Conservation (phyloP, 2,888 invertebrate genomes). For the Saturnia pavonia region DNA sequence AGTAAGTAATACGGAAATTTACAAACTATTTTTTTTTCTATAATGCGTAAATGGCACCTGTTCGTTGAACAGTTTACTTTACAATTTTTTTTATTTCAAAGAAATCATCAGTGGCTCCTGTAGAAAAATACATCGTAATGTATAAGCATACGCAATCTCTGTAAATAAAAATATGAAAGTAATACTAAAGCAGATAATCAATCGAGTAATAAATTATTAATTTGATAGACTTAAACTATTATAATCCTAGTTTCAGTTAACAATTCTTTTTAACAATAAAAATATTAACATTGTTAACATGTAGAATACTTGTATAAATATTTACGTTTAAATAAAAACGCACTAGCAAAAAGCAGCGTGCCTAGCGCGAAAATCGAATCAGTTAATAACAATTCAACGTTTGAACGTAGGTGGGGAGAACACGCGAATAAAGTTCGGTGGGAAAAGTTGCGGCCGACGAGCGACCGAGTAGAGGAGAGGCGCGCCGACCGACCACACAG, state of each 20-base stretch:
- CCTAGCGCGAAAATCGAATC: slow-evolving; percentile 35
- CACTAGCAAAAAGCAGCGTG: slow-evolving; percentile 18
- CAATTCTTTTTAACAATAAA: not conserved
- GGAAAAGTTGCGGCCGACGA: slow-evolving; percentile 52
- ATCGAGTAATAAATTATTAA: too few species aligned
- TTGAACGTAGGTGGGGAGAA: slow-evolving; percentile 21
- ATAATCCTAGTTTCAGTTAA: not conserved
- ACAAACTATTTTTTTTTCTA: not conserved
- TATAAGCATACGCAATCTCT: too few species aligned
- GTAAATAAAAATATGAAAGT: not conserved
- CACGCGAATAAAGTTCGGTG: slow-evolving; percentile 45
- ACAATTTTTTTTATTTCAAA: too few species aligned
- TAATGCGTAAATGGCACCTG: not conserved
- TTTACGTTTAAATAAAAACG: slow-evolving; percentile 7
- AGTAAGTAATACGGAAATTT: not conserved
- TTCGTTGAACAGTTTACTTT: not conserved
- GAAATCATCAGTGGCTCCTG: too few species aligned
- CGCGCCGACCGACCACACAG: slow-evolving; percentile 30
- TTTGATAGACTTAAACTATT: not conserved
- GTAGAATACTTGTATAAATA: not conserved
- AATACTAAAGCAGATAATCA: not conserved
- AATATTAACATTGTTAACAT: not conserved
- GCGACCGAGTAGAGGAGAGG: slow-evolving; percentile 35
- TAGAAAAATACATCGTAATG: too few species aligned
- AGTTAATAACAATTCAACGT: slow-evolving; percentile 50